A percentile compares a stretch with the other conserved stretches of the same genome.
Evolutionary conservation across 1,140 invertebrate genomes (phyloP).

Genomic region (Drosophila gunungcola): DNA sequence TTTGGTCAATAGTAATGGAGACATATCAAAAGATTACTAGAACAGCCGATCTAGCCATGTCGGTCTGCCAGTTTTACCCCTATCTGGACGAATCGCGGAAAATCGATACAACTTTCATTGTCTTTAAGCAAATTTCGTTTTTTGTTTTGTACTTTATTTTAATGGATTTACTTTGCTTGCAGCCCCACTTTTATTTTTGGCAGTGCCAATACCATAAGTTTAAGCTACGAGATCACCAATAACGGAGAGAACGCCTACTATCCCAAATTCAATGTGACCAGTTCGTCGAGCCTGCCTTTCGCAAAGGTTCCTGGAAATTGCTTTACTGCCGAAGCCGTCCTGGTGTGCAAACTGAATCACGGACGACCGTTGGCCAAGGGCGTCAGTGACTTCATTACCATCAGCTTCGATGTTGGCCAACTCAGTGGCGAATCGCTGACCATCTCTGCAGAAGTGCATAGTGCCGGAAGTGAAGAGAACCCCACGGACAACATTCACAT

Average conservation of each 20-base stretch:
- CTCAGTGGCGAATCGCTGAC: constrained; percentile 61
- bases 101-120: no score
- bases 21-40: no score
- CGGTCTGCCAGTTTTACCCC: no score
- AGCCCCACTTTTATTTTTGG: constrained; percentile 84
- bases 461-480: constrained; percentile 83
- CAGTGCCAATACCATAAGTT: constrained; percentile 70
- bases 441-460: constrained; percentile 79
- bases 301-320: constrained; percentile 84
- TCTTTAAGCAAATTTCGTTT: no score
- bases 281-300: constrained; percentile 76
- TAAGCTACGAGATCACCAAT: constrained; percentile 83
- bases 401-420: constrained; percentile 82
- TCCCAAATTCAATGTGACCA: constrained; percentile 82
- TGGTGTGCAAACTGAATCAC: constrained; percentile 80
- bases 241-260: constrained; percentile 85
- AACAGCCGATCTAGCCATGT: no score
- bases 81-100: no score
- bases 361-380: constrained; percentile 70
- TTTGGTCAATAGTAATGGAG: no score
- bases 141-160: background rate
- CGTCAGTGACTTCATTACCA: constrained; percentile 63
- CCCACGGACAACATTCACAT: constrained; percentile 65
- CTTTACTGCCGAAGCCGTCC: constrained; percentile 45
- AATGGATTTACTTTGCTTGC: background rate